Evolutionary conservation across 1,140 invertebrate species (phyloP).

Genomic region (Meloidogyne floridensis): DNA sequence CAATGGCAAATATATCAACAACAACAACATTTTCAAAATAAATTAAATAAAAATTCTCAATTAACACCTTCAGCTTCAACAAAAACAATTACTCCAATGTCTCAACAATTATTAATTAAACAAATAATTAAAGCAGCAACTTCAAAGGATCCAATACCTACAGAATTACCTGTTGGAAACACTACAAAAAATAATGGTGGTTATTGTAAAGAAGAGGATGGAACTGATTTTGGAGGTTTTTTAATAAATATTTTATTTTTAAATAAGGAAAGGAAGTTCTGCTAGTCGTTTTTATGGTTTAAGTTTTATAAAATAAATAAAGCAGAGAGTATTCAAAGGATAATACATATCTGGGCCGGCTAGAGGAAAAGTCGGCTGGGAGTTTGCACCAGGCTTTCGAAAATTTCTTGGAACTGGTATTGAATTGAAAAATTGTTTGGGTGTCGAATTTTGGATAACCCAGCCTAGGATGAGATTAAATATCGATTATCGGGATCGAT

Average conservation of each 20-base stretch:
- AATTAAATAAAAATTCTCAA: background rate
- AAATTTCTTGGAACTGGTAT: too few relatives aligned
- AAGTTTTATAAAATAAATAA: too few relatives aligned
- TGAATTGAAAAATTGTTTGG: too few relatives aligned
- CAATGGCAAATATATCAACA: slow-evolving; percentile 39
- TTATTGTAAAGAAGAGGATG: background rate
- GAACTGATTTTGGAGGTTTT: slow-evolving; percentile 5
- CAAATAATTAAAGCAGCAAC: background rate
- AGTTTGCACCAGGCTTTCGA: too few relatives aligned
- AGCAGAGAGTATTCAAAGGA: too few relatives aligned
- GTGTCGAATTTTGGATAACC: too few relatives aligned
- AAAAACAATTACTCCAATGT: background rate
- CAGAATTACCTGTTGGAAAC: background rate
- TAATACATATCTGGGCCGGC: too few relatives aligned
- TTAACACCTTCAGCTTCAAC: background rate
- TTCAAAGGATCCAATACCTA: slow-evolving; percentile 14
- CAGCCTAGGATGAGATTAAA: too few relatives aligned
- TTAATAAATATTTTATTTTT: background rate
- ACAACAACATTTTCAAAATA: slow-evolving; percentile 14
- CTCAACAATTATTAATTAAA: background rate
- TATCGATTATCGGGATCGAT: too few relatives aligned
- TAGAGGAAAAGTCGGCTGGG: too few relatives aligned
- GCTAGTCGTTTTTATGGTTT: too few relatives aligned
- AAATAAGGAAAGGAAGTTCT: too few relatives aligned
- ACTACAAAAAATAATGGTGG: background rate